Conservation (phyloP, 2,113 vertebrate species). For the Eudorcas thomsonii region DNA sequence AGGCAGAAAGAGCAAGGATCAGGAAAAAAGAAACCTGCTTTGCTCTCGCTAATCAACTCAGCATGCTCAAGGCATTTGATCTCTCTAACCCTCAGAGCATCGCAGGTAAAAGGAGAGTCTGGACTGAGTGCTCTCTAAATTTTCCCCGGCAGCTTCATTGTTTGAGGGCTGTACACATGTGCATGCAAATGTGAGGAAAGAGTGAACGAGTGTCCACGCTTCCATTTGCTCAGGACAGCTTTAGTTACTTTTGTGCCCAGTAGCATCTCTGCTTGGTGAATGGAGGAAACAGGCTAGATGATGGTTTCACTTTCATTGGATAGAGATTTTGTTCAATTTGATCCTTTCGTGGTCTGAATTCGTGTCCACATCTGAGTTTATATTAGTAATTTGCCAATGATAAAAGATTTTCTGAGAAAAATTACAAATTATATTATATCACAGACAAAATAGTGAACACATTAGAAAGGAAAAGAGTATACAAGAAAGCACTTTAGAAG, state of each 20-base stretch:
- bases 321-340: not conserved
- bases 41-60: not conserved
- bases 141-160: not conserved
- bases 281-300: not conserved
- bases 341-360: not conserved
- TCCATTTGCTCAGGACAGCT: not conserved
- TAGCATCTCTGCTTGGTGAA: not conserved
- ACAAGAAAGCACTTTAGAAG: not conserved
- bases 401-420: not conserved
- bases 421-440: not conserved
- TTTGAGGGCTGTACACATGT: not conserved
- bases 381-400: not conserved
- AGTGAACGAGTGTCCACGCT: not conserved
- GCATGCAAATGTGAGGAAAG: not conserved
- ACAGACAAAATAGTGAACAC: not conserved
- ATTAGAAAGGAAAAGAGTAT: not conserved
- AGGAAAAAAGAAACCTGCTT: not conserved
- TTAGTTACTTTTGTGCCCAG: not conserved
- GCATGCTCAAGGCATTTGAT: not conserved
- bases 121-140: not conserved
- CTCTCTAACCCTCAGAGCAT: not conserved
- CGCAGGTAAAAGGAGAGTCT: not conserved
- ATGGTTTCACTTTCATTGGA: not conserved
- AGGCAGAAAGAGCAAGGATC: not conserved
- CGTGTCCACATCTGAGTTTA: not conserved